Base-by-base conservation (phyloP, 2,113 vertebrate species). In the Bos javanicus region DNA sequence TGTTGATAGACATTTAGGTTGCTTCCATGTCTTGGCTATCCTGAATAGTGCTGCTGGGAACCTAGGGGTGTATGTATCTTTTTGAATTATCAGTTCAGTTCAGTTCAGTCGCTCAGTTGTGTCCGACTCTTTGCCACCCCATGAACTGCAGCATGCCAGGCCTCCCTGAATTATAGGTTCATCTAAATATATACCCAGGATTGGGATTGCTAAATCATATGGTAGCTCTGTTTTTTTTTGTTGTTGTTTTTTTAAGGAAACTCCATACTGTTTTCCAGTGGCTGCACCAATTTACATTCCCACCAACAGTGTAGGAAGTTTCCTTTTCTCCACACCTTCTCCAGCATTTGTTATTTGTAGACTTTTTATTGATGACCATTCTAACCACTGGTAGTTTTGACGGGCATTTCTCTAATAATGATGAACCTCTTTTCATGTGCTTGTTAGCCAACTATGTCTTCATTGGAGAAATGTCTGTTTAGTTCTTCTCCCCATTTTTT, bases 71-170 rank as follows among this genome's bases (percentile, higher is more conserved):
- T 28, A 17, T 30, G 7, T 78, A 48, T 48, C 76, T 48, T 48
- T 78, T 48, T 78, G 14, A 78, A 48, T 78, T 78, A 78, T 28
- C 60, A 62, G 60, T 30, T 62, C 6, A 7, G 0, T 15, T 62
- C 60, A 62, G 1, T 15, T 62, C 60, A 62, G 60, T 15, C 0
- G 6, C 28, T 30, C 60, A 15, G 60, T 2, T 0, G 2, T 62
- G 28, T 15, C 60, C 0, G 1, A 62, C 28, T 62, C 59, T 60
- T 30, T 30, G 28, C 0, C 0, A 30, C 59, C 59, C 59, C 13
- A 13, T 30, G 59, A 62, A 30, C 12, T 12, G 2, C 13, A 62
- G 59, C 59, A 62, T 0, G 2, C 59, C 13, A 62, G 59, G 59
- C 59, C 59, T 62, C 59, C 59, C 26, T 78, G 16, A 67, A 67